These are phyloP conservation scores for Philaethria dido DNA, from an alignment of 2,888 invertebrate genomes.

Conservation along the genomic window DNA sequence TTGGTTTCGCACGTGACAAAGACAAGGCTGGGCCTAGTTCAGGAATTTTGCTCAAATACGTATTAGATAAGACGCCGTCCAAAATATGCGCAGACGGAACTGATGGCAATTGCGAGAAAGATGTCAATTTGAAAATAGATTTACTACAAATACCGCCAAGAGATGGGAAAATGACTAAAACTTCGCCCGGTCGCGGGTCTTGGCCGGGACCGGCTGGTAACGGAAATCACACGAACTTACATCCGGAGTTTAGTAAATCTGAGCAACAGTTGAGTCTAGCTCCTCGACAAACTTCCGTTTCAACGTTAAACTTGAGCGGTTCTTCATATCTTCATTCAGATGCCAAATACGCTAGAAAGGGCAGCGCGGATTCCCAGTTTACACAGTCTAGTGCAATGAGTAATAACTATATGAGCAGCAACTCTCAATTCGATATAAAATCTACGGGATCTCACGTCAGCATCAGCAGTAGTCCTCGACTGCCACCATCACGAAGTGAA, in stretches of 20 bases:
- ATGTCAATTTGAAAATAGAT: constrained; percentile 67
- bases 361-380: constrained; percentile 84
- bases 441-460: constrained; percentile 70
- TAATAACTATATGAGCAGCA: constrained; percentile 71
- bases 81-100: constrained; percentile 58
- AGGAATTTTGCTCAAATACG: constrained; percentile 75
- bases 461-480: constrained; percentile 74
- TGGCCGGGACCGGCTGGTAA: constrained; percentile 92
- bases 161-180: constrained; percentile 89
- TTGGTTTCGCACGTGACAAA: constrained; percentile 94
- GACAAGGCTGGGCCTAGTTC: constrained; percentile 74
- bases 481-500: constrained; percentile 92
- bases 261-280: constrained; percentile 88
- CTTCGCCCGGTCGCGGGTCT: constrained; percentile 90
- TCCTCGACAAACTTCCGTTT: constrained; percentile 79
- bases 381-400: constrained; percentile 81
- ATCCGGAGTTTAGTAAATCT: constrained; percentile 91
- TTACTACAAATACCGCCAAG: constrained; percentile 87
- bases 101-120: constrained; percentile 77
- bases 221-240: constrained; percentile 77
- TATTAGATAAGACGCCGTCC: constrained; percentile 67
- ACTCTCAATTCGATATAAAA: constrained; percentile 75
- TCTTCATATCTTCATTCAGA: constrained; percentile 83
- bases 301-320: constrained; percentile 78
- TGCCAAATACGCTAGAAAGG: constrained; percentile 76